Percentiles rank a stretch among this genome's conserved stretches.
Conservation (phyloP, 1,140 invertebrate species). For the Eriosoma lanigerum region DNA sequence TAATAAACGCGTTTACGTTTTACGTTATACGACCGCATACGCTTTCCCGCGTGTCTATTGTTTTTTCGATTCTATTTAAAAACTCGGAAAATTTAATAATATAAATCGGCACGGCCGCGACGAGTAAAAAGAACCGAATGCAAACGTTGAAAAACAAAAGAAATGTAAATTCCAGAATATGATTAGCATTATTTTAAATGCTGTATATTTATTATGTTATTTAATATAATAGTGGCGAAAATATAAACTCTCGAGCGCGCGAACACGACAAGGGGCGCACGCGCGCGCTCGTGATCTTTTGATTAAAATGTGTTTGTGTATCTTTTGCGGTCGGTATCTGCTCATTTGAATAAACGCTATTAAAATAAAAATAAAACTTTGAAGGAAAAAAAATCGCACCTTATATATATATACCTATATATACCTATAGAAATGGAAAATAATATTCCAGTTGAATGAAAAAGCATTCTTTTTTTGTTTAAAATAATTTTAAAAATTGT, state of each 20-base stretch:
- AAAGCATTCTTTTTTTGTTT: background rate
- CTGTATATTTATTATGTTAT: too few relatives aligned
- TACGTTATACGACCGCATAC: too few relatives aligned
- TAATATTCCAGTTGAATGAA: background rate
- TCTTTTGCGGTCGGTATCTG: conserved; percentile 24
- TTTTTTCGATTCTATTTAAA: conserved; percentile 27
- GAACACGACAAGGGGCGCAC: background rate
- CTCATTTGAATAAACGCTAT: conserved; percentile 51
- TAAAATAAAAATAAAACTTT: conserved; percentile 40
- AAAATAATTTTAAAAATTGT: conserved; percentile 48
- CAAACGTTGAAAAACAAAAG: conserved; percentile 34
- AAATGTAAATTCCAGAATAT: conserved; percentile 50
- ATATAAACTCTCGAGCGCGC: conserved; percentile 18
- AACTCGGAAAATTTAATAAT: conserved; percentile 6
- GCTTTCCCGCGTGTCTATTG: background rate
- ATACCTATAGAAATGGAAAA: background rate
- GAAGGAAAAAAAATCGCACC: conserved; percentile 21
- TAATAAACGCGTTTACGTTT: too few relatives aligned
- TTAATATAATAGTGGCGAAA: background rate
- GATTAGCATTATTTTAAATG: conserved; percentile 50
- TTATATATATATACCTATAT: too few relatives aligned
- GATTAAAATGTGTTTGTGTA: conserved; percentile 46
- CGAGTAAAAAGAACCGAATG: background rate
- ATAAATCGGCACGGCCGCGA: background rate
- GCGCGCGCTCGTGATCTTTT: conserved; percentile 43